These are phyloP conservation scores for Hippoglossus hippoglossus DNA, from an alignment of 2,797 vertebrate genomes.

Conservation along the genomic window DNA sequence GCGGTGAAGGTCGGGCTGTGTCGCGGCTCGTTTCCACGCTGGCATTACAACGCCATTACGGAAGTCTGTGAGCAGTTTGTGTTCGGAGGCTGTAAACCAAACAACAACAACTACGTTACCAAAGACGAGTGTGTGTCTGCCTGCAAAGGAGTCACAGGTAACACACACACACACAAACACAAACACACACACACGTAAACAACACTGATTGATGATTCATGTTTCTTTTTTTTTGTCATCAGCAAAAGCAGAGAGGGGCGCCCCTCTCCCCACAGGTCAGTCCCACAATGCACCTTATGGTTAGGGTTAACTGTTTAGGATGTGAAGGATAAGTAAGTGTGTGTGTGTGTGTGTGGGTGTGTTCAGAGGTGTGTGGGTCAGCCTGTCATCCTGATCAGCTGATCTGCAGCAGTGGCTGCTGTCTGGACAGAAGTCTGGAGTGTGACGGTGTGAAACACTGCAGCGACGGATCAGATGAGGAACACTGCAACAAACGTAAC, in stretches of 20 bases:
- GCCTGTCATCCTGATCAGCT: constrained; percentile 82
- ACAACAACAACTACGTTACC: constrained; percentile 91
- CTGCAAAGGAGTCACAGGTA: constrained; percentile 82
- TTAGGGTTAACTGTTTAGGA: neutral
- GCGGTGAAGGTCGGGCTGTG: constrained; percentile 90
- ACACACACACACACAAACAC: constrained; percentile 13
- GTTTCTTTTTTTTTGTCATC: constrained; percentile 6
- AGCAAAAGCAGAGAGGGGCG: constrained; percentile 34
- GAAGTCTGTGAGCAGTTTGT: constrained; percentile 79
- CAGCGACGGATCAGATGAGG: constrained; percentile 85
- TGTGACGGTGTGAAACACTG: constrained; percentile 90
- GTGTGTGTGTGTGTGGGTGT: constrained; percentile 23
- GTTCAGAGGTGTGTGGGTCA: constrained; percentile 74
- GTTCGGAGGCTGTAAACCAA: constrained; percentile 86
- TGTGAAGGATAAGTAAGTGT: neutral
- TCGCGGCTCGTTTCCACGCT: constrained; percentile 89
- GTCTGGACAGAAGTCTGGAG: constrained; percentile 87
- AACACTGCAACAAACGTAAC: constrained; percentile 86
- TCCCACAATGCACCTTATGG: constrained; percentile 32
- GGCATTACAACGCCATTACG: constrained; percentile 83
- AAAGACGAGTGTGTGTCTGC: constrained; percentile 84
- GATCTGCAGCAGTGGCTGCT: constrained; percentile 87
- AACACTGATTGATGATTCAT: neutral
- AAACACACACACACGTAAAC: neutral
- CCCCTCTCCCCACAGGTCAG: constrained; percentile 43